Evolutionary conservation across 2,113 vertebrate genomes (phyloP).

Genomic region (Uropsilus gracilis): DNA sequence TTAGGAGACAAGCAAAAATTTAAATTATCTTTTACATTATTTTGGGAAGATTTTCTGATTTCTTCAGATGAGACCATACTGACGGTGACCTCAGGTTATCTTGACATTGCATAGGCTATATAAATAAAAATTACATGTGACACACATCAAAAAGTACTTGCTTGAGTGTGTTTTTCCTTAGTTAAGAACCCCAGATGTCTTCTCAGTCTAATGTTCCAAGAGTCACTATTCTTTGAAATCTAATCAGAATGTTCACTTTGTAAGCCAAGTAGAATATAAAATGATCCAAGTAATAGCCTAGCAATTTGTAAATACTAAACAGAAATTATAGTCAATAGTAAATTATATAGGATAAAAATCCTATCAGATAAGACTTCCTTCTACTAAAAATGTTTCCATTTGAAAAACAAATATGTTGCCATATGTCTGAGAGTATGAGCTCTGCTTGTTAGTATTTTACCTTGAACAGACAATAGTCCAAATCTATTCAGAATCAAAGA

Average conservation of each 20-base stretch:
- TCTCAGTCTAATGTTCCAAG: background rate
- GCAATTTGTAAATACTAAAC: background rate
- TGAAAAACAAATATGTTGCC: background rate
- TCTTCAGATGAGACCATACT: background rate
- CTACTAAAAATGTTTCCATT: background rate
- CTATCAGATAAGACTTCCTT: background rate
- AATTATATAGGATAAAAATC: background rate
- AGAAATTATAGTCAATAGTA: background rate
- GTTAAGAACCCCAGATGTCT: background rate
- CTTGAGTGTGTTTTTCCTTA: background rate
- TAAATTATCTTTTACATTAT: conserved; percentile 38
- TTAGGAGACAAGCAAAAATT: background rate
- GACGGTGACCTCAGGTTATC: background rate
- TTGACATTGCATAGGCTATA: background rate
- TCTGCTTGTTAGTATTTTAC: background rate
- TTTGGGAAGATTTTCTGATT: conserved; percentile 33
- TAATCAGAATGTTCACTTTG: background rate
- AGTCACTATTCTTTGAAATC: background rate
- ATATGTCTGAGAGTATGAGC: background rate
- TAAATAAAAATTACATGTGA: conserved; percentile 6
- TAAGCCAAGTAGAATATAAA: background rate
- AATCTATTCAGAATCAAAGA: background rate
- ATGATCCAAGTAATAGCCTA: background rate
- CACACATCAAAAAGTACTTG: background rate
- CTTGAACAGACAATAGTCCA: background rate